Evolutionary conservation across 2,888 invertebrate genomes (phyloP).

Genomic region (Ormyrus nitidulus): DNA sequence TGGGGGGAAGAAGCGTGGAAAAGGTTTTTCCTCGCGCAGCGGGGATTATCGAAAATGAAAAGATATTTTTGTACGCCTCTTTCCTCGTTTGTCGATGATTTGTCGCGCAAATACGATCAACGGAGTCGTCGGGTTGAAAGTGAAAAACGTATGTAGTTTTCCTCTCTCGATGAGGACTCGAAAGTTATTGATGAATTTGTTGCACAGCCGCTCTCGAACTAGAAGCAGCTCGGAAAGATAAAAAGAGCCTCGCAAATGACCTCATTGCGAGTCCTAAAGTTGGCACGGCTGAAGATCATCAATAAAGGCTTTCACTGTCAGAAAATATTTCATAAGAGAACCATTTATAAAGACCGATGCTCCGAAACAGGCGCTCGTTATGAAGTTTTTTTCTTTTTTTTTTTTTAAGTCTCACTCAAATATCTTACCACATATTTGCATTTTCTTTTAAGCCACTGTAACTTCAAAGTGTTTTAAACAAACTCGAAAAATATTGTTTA

Average conservation of each 20-base stretch:
- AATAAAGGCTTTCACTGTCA: conserved; percentile 32
- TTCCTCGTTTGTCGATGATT: not conserved
- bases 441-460: too few species aligned
- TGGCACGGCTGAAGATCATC: conserved; percentile 19
- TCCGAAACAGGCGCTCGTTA: too few species aligned
- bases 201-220: too few species aligned
- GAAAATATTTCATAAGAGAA: conserved; percentile 24
- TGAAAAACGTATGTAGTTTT: not conserved
- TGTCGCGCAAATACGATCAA: not conserved
- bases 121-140: not conserved
- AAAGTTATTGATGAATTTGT: too few species aligned
- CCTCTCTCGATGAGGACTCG: too few species aligned
- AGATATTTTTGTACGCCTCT: not conserved
- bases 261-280: conserved; percentile 33
- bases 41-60: too few species aligned
- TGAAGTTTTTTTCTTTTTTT: too few species aligned
- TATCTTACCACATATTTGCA: too few species aligned
- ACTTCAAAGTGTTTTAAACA: too few species aligned
- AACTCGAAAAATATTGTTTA: too few species aligned
- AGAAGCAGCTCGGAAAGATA: not conserved
- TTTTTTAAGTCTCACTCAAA: too few species aligned
- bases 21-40: too few species aligned
- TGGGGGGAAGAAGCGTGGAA: not conserved
- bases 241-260: conserved; percentile 19
- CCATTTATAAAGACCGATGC: conserved; percentile 10